Base-by-base conservation (phyloP, 1,140 invertebrate species). In the Atta texana region DNA sequence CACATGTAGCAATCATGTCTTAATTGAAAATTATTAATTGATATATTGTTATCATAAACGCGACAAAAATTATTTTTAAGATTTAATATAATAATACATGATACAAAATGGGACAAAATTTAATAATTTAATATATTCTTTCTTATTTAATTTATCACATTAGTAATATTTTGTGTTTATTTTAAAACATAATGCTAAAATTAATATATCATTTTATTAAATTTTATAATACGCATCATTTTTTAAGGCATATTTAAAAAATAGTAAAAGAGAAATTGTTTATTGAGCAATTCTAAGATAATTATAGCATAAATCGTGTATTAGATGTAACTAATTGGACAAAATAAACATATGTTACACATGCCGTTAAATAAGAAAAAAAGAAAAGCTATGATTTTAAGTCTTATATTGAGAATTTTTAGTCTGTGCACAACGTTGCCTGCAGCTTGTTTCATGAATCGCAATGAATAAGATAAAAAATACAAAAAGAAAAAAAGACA, bases 341-440 rank as follows among this genome's bases (percentile, higher is more conserved):
- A 85, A 51, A 44, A 31, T 64, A 80, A 89, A 86, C 91, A 90
- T 92, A 92, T 89, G 92, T 91, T 93, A 92, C 88, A 49, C 57
- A 55, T 89, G 71, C 84, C 68, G 74, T 90, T 90, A 92, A 92
- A 90, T 90, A 85, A 72, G 85, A 78, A 68, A 34, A 92, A 91
- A 93, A 8, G 16, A 88, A 89, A 88, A 82, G 68, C 68, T 84
- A 91, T 80, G 72, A 89, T 59, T 88, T 92, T 44, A 88, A 91
- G 90, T 92, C 93, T 94, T 92, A 92, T 92, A 88, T 91, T 74
- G 89, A 77, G 86, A 92, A 89, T 88, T 87, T 93, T 92, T 93
- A 92, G 90, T 76, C 88, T 85, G 89, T 88, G 87, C 84, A 87
- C 87, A 89, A 89, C 53, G 82, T 89, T 87, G 86, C 77, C 80